phyloP scores from a whole-genome alignment of 2,888 invertebrate genomes.

The Lydus trimaculatus region DNA sequence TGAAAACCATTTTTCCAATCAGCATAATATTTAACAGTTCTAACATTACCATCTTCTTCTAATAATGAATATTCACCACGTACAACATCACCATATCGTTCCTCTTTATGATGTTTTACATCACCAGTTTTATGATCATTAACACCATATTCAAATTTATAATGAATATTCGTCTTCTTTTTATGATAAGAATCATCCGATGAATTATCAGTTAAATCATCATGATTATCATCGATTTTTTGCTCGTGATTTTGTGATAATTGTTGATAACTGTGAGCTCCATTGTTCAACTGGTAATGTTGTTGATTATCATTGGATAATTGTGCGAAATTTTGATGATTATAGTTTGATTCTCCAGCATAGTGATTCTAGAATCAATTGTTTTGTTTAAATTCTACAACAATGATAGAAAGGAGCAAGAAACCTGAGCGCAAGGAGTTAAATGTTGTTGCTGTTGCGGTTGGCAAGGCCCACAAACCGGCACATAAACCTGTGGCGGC shows the following conservation, averaged over 20 bases:
- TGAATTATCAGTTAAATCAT: no score
- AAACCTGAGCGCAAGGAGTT: neutral
- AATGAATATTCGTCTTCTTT: slow-evolving; percentile 51
- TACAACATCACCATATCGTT: slow-evolving; percentile 76
- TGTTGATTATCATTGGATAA: slow-evolving; percentile 19
- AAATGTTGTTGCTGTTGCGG: neutral
- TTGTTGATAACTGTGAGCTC: slow-evolving; percentile 18
- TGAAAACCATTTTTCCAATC: slow-evolving; percentile 83
- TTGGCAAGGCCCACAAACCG: slow-evolving; percentile 16
- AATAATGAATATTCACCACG: slow-evolving; percentile 66
- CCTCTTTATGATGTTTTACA: slow-evolving; percentile 76
- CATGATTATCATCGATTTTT: slow-evolving; percentile 5
- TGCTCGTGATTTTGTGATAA: slow-evolving; percentile 17
- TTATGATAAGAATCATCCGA: slow-evolving; percentile 24
- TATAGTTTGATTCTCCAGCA: neutral
- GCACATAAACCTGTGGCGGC: slow-evolving; percentile 19
- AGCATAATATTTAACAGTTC: slow-evolving; percentile 77
- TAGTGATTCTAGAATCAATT: slow-evolving; percentile 10
- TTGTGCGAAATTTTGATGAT: slow-evolving; percentile 16
- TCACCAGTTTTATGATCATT: slow-evolving; percentile 79
- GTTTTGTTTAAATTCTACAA: no score
- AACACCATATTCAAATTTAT: slow-evolving; percentile 77
- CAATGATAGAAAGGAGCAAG: neutral
- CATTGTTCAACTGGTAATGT: neutral
- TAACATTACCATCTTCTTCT: slow-evolving; percentile 77